These are phyloP conservation scores for Coluber constrictor DNA, from an alignment of 2,797 vertebrate species.

Conservation along the genomic window DNA sequence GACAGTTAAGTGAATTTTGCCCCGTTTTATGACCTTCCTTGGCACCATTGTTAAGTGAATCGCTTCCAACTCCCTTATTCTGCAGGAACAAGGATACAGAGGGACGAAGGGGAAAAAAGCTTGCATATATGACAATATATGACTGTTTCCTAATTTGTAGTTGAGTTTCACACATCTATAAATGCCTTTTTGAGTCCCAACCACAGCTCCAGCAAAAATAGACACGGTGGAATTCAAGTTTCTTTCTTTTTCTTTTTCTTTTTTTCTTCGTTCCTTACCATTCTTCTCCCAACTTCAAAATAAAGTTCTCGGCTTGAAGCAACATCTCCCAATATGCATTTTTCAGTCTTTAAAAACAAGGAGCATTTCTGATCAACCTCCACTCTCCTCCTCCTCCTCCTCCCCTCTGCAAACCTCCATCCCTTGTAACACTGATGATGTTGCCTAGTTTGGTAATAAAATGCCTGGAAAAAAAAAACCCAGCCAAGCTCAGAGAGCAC, in stretches of 20 bases:
- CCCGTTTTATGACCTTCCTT: no score
- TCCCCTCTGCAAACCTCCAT: not conserved
- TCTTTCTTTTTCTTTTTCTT: not conserved
- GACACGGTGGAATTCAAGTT: not conserved
- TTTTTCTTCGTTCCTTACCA: not conserved
- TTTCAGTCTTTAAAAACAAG: not conserved
- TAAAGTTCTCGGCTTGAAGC: not conserved
- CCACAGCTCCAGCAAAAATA: not conserved
- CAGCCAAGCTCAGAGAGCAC: not conserved
- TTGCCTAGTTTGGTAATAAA: no score
- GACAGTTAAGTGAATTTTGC: not conserved
- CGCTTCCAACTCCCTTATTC: no score
- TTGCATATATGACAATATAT: not conserved
- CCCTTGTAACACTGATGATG: not conserved
- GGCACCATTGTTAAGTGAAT: no score
- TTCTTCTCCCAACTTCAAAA: not conserved
- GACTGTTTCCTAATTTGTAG: not conserved
- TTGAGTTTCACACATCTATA: not conserved
- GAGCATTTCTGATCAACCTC: not conserved
- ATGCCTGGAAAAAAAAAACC: not conserved
- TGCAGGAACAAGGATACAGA: not conserved
- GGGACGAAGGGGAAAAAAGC: not conserved
- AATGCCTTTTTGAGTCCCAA: not conserved
- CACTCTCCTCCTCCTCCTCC: no score
- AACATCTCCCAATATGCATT: not conserved